Evolutionary conservation across 2,797 vertebrate genomes (phyloP).

Genomic region (Gastrophryne carolinensis): DNA sequence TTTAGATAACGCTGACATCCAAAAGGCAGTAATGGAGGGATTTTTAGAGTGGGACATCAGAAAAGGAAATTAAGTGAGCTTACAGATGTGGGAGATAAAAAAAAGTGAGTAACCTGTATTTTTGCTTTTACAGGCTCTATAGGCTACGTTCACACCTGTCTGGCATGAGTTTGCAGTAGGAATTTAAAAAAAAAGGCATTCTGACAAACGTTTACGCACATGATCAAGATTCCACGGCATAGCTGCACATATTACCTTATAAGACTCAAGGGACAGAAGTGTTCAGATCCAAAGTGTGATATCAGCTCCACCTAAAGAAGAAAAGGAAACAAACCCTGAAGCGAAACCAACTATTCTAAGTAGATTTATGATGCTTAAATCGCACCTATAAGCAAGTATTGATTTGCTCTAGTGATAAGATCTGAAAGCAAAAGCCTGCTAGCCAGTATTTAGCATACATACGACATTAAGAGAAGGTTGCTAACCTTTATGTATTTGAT

Average conservation of each 20-base stretch:
- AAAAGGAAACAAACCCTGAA: constrained; percentile 35
- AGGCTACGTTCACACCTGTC: no score
- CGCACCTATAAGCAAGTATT: constrained; percentile 36
- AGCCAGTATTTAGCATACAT: constrained; percentile 72
- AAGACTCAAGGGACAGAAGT: constrained; percentile 96
- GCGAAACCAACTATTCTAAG: constrained; percentile 34
- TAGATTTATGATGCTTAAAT: constrained; percentile 11
- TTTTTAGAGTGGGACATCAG: no score
- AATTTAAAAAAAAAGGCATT: no score
- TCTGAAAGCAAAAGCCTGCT: constrained; percentile 57
- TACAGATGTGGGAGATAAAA: no score
- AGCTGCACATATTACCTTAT: constrained; percentile 81
- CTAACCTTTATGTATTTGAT: constrained; percentile 99
- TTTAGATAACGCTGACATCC: no score
- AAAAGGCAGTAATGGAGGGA: no score
- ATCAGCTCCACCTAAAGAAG: constrained; percentile 86
- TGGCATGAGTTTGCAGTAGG: no score
- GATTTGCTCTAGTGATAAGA: constrained; percentile 54
- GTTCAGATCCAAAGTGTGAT: constrained; percentile 95
- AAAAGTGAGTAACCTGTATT: no score
- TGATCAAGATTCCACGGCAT: background rate
- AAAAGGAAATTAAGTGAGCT: no score
- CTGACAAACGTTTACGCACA: no score
- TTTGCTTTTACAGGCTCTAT: no score
- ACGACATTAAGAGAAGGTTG: constrained; percentile 73